Evolutionary conservation across 2,113 vertebrate genomes (phyloP), one percentile per base, ranked within the genome.

Genomic region (Callorhinus ursinus): DNA sequence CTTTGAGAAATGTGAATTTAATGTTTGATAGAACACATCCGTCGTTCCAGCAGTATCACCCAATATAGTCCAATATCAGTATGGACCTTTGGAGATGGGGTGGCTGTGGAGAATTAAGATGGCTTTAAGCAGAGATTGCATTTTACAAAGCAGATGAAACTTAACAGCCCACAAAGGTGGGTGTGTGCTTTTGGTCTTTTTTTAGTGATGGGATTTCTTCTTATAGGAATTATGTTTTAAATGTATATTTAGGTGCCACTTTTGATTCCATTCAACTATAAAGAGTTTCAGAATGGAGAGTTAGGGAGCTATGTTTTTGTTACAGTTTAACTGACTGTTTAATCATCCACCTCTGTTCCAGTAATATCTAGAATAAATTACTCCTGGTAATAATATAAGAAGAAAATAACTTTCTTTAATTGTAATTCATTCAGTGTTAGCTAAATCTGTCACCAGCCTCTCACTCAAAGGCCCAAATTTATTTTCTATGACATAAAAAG

Each of bases 351-450:
- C 26, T 92, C 57, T 84, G 21, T 63, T 79, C 59, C 24, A 90
- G 24, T 51, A 76, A 26, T 77, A 83, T 15, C 61, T 74, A 74
- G 42, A 84, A 83, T 85, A 88, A 93, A 86, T 86, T 86, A 81
- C n/a, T 39, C 53, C 36, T 91, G 65, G 71, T 76, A 90, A 88
- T 67, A 92, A 87, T 7, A 51, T 31, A 93, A 86, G 71, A 83
- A 83, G 46, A 79, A 77, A 93, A 92, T 39, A 81, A 59, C 36
- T 71, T 86, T 79, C 55, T 80, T 49, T 39, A 83, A 94, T 79
- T 93, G 39, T 82, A 94, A 90, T 77, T 82, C 28, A 81, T 90
- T 97, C 67, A 86, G 10, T n/a, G 31, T 92, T 86, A 93, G 36
- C 74, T 71, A 96, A 90, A 71, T 87, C 74, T 90, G 28, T 74